These are phyloP conservation scores for Acrocyrtus sp. DNA, from an alignment of 2,888 invertebrate species.

Conservation along the genomic window DNA sequence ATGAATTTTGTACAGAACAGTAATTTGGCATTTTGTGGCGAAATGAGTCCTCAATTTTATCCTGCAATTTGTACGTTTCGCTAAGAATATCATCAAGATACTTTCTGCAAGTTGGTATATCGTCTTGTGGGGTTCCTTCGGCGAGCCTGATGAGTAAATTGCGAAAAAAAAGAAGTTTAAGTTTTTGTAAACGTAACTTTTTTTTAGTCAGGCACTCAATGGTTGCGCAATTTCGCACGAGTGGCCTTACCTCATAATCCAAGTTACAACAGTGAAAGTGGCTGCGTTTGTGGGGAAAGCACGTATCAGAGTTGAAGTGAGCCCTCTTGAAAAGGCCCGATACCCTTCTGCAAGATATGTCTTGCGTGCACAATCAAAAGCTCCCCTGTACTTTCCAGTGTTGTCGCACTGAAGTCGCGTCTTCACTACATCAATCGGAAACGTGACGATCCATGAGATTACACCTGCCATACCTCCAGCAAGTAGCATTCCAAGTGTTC, in stretches of 20 bases:
- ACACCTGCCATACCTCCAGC: slow-evolving; percentile 90
- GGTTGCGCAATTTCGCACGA: neutral
- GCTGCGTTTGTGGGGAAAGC: slow-evolving; percentile 95
- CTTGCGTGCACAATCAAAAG: slow-evolving; percentile 78
- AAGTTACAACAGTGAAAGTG: slow-evolving; percentile 87
- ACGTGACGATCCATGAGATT: slow-evolving; percentile 84
- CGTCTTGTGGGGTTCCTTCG: slow-evolving; percentile 31
- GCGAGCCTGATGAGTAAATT: slow-evolving; percentile 47
- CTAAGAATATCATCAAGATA: slow-evolving; percentile 47
- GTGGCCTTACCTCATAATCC: slow-evolving; percentile 73
- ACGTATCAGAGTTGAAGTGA: slow-evolving; percentile 81
- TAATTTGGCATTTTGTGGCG: slow-evolving; percentile 51
- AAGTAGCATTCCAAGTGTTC: slow-evolving; percentile 75
- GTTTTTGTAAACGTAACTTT: neutral
- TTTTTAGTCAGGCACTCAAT: neutral
- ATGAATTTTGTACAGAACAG: slow-evolving; percentile 14
- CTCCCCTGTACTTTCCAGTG: slow-evolving; percentile 72
- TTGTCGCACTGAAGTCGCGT: slow-evolving; percentile 84
- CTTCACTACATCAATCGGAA: slow-evolving; percentile 91
- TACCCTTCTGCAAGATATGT: slow-evolving; percentile 78
- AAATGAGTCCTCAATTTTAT: slow-evolving; percentile 46
- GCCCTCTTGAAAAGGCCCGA: slow-evolving; percentile 77
- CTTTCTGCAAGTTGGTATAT: slow-evolving; percentile 24
- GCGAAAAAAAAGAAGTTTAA: neutral
- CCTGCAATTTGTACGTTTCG: slow-evolving; percentile 39